Percentiles rank a stretch among this genome's conserved stretches.
These are phyloP conservation scores for Indicator indicator DNA, from an alignment of 2,113 vertebrate genomes.

Conservation along the genomic window DNA sequence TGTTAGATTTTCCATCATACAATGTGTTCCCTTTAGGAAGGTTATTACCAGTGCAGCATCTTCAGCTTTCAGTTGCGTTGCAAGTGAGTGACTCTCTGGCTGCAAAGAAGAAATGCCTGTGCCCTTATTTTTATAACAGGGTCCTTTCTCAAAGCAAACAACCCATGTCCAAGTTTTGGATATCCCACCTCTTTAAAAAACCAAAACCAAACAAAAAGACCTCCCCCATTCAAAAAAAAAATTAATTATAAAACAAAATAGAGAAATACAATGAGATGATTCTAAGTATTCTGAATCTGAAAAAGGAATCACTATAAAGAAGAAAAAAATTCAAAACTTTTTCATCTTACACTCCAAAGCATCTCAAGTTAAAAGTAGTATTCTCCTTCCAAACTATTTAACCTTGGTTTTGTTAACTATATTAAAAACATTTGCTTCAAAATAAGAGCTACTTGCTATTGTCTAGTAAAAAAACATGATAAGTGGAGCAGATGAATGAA, in stretches of 20 bases:
- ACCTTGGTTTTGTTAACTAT: not conserved
- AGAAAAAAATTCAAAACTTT: not conserved
- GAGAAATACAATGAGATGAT: not conserved
- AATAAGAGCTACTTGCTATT: not conserved
- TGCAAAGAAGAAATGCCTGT: not conserved
- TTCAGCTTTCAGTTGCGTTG: not conserved
- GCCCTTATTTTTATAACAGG: not conserved
- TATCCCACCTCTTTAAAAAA: not conserved
- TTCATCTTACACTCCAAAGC: not conserved
- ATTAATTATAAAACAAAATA: not conserved
- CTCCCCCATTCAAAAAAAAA: not conserved
- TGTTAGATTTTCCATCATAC: not conserved
- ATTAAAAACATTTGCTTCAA: not conserved
- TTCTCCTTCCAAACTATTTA: not conserved
- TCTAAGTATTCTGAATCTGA: not conserved
- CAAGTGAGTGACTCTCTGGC: not conserved
- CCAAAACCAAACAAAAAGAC: not conserved
- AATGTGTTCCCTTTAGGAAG: not conserved
- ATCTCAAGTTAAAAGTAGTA: not conserved
- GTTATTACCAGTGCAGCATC: not conserved
- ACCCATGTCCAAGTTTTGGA: not conserved
- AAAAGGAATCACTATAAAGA: not conserved
- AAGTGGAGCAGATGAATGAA: not conserved
- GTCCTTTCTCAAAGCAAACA: not conserved
- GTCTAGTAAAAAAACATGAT: not conserved